These are phyloP conservation scores for Sesia apiformis DNA, from an alignment of 2,888 invertebrate genomes.

Conservation along the genomic window DNA sequence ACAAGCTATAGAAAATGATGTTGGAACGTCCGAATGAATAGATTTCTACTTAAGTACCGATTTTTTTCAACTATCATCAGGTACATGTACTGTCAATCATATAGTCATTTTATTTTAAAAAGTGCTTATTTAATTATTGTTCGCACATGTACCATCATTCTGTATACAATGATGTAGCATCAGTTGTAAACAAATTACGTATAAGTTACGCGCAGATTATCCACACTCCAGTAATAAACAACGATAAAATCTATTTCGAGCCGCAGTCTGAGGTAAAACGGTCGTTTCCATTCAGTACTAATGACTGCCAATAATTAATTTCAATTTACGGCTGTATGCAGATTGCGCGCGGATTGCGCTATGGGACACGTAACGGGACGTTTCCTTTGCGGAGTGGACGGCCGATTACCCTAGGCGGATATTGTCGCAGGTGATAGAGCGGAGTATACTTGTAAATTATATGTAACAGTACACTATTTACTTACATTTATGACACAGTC, in stretches of 20 bases:
- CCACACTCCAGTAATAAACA: slow-evolving; percentile 4
- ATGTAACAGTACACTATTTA: too few relatives aligned
- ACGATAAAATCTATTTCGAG: slow-evolving; percentile 14
- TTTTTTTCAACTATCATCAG: too few relatives aligned
- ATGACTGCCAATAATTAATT: slow-evolving; percentile 11
- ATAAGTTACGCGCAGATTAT: not conserved
- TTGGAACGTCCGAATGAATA: too few relatives aligned
- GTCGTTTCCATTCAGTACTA: slow-evolving; percentile 3
- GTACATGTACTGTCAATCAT: too few relatives aligned
- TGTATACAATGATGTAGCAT: too few relatives aligned
- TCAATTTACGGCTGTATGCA: slow-evolving; percentile 10
- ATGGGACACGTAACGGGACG: not conserved
- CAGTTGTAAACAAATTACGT: not conserved
- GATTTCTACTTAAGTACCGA: too few relatives aligned
- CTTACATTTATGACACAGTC: too few relatives aligned
- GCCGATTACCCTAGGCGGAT: not conserved
- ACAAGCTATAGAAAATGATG: too few relatives aligned
- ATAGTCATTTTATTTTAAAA: too few relatives aligned
- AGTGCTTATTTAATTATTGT: too few relatives aligned
- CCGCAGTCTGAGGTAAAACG: slow-evolving; percentile 14
- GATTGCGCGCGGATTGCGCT: not conserved
- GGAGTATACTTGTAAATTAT: too few relatives aligned
- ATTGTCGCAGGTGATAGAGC: not conserved
- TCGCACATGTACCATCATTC: too few relatives aligned
- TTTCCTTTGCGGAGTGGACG: not conserved